phyloP scores from a whole-genome alignment of 1,140 invertebrate species.

The Drosophila auraria region DNA sequence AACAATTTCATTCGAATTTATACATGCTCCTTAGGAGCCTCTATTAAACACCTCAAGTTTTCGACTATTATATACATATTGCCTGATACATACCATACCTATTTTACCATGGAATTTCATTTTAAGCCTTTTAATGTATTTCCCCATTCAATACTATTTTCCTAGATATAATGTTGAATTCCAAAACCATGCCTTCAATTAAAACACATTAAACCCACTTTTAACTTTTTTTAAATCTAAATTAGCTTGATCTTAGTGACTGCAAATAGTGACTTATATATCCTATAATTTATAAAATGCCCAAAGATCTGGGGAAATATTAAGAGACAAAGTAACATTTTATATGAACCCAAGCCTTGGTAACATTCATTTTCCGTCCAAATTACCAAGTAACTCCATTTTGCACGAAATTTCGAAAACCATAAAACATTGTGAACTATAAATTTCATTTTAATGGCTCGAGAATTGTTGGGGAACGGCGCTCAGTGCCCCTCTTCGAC shows the following conservation, averaged over 20 bases:
- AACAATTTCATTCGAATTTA: conserved; percentile 44
- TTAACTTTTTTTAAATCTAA: background rate
- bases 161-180: no score
- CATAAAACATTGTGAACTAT: conserved; percentile 78
- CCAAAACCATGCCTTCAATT: no score
- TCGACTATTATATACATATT: no score
- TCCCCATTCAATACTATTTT: no score
- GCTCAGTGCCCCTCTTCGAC: conserved; percentile 13
- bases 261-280: background rate
- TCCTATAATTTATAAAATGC: conserved; percentile 14
- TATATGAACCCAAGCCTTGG: conserved; percentile 41
- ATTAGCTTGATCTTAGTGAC: background rate
- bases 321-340: conserved; percentile 60
- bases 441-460: conserved; percentile 81
- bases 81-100: no score
- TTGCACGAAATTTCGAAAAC: conserved; percentile 60
- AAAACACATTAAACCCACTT: no score
- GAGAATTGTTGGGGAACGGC: conserved; percentile 49
- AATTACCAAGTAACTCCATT: conserved; percentile 67
- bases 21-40: conserved; percentile 16
- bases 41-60: no score
- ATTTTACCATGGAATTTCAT: no score
- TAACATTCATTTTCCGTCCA: conserved; percentile 61
- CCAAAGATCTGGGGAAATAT: conserved; percentile 20
- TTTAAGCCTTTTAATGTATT: no score